Evolutionary conservation across 53 echinoderm and acorn worm genomes (phyloP).

Genomic region (Echinometra lucunter): DNA sequence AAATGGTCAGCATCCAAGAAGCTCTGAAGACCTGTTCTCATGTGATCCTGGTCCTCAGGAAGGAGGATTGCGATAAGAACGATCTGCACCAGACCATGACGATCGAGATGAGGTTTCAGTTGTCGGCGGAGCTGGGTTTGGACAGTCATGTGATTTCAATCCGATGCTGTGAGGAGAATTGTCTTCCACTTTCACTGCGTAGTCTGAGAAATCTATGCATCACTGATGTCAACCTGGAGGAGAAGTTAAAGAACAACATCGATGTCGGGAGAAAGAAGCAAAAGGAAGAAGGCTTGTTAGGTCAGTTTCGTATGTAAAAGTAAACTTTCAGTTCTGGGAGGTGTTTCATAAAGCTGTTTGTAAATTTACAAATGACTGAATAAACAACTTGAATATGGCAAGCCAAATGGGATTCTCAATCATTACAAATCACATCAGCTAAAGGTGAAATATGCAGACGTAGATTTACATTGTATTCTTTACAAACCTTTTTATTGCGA

Average conservation of each 20-base stretch:
- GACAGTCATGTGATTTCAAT: not conserved
- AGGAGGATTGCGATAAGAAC: conserved; percentile 14
- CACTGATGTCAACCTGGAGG: not conserved
- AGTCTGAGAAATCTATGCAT: not conserved
- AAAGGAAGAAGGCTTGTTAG: not conserved
- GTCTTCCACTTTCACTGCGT: not conserved
- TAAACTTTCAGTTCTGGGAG: too few relatives aligned
- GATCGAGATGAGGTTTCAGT: not conserved
- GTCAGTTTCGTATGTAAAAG: not conserved
- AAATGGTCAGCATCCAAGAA: not conserved
- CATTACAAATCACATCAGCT: too few relatives aligned
- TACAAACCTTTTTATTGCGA: too few relatives aligned
- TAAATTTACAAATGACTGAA: too few relatives aligned
- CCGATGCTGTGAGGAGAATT: conserved; percentile 15
- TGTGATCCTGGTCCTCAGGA: not conserved
- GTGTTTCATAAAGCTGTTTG: too few relatives aligned
- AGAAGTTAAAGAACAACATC: not conserved
- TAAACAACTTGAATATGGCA: too few relatives aligned
- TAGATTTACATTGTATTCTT: too few relatives aligned
- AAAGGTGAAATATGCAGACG: too few relatives aligned
- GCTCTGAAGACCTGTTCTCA: not conserved
- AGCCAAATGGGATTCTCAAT: too few relatives aligned
- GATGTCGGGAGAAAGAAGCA: not conserved
- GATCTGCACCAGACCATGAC: not conserved
- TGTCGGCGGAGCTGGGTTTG: too few relatives aligned